Conservation (phyloP, 1,140 invertebrate species). For the Drosophila seguyi region DNA sequence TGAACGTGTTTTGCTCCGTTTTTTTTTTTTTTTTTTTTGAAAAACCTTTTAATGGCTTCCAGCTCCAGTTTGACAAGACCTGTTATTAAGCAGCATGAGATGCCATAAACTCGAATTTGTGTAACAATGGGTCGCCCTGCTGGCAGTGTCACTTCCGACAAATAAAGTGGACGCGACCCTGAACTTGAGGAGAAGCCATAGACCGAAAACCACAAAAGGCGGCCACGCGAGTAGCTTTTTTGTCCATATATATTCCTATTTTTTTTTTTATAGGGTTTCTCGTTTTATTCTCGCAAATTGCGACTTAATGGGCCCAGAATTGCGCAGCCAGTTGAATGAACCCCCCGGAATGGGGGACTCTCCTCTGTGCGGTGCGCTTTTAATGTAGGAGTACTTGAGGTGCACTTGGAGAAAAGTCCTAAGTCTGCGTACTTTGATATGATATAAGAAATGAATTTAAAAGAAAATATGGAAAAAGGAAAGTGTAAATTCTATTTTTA, state of each 20-base stretch:
- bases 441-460: neutral
- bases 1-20: constrained; percentile 38
- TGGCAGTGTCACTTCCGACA: constrained; percentile 73
- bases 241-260: neutral
- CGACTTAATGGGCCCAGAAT: constrained; percentile 39
- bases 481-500: fast-evolving
- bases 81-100: constrained; percentile 73
- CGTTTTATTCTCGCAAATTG: constrained; percentile 21
- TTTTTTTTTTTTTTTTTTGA: neutral
- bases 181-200: constrained; percentile 55
- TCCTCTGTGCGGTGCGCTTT: constrained; percentile 17
- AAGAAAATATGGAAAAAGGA: neutral
- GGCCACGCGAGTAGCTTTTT: constrained; percentile 4
- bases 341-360: constrained; percentile 36
- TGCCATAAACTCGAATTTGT: constrained; percentile 63
- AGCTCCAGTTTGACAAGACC: constrained; percentile 70
- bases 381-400: neutral
- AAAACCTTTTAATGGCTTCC: constrained; percentile 56
- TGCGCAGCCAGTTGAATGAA: constrained; percentile 65
- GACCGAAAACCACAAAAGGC: constrained; percentile 12
- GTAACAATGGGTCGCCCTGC: constrained; percentile 69
- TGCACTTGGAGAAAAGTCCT: neutral
- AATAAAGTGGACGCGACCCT: constrained; percentile 64
- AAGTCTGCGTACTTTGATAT: no score
- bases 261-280: constrained; percentile 9